Evolutionary conservation across 2,888 invertebrate species (phyloP), one percentile per base, ranked within the genome.

Genomic region (Tetropium fuscum): DNA sequence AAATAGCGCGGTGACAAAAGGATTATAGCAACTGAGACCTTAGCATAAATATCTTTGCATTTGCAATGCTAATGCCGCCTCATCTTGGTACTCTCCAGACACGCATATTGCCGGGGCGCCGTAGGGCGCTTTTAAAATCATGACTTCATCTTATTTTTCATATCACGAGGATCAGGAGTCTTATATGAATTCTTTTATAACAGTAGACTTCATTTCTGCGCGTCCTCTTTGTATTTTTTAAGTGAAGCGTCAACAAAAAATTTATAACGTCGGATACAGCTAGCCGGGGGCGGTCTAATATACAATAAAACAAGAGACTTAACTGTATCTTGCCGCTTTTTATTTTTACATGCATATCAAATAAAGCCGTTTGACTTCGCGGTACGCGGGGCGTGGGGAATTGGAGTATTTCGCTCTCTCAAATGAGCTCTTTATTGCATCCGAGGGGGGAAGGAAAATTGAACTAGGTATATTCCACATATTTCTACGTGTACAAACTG

Each of bases 31-130:
- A 56, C 61, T 47, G 58, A 62, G 65, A 65, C 59, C 65, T 62
- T 60, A 60, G 51, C 60, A 63, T 68, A 40, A 51, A 40, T 49
- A 40, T 51, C 22, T 48, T 19, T 11, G 27, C 15, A 74, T 76
- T 75, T 72, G 74, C 74, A 77, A 74, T 74, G 74, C 75, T 75
- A 75, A 76, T 75, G 68, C 60, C 60, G 61, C 68, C 66, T 69
- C 69, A 68, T 71, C 70, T 69, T 70, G 66, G 65, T 61, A 64
- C 51, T 58, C 44, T 40, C 41, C 38, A 48, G 57, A 58, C 51
- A 74, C 71, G 72, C 74, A 72, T 73, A 70, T 73, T 71, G 70
- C 68, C 47, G 66, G 69, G 62, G 68, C 60, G 64, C 60, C 65
- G 64, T 53, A 60, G 69, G 72, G 74, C 63, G 72, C 70, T 62